A percentile compares a stretch with the other conserved stretches of the same genome.
These are phyloP conservation scores for Heliconius eleuchia DNA, from an alignment of 1,140 invertebrate genomes.

Conservation along the genomic window DNA sequence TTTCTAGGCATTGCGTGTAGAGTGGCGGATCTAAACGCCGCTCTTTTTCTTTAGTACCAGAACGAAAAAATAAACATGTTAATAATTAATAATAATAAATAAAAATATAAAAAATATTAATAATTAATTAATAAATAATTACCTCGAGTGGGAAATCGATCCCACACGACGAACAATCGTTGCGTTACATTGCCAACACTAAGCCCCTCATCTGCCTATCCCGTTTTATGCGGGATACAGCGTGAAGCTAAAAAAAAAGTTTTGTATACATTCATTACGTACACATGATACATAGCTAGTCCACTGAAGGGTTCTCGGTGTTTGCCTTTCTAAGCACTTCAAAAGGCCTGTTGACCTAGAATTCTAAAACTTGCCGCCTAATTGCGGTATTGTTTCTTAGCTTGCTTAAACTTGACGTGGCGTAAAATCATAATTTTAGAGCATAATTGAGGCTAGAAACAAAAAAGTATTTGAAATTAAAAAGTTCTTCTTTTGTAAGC, in stretches of 20 bases:
- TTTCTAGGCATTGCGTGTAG: too few species aligned
- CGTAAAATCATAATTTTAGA: conserved; percentile 25
- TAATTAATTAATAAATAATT: too few species aligned
- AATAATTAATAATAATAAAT: too few species aligned
- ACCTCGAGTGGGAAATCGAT: too few species aligned
- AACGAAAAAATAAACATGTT: too few species aligned
- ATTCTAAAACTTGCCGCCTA: conserved; percentile 25
- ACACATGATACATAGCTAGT: conserved; percentile 1
- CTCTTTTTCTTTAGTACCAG: too few species aligned
- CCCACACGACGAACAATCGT: too few species aligned
- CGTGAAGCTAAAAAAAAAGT: neutral
- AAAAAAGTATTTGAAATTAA: neutral
- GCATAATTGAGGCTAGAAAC: conserved; percentile 3
- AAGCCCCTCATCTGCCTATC: too few species aligned
- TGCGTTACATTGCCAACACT: too few species aligned
- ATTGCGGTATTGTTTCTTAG: conserved; percentile 30
- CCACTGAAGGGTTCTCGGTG: conserved; percentile 18
- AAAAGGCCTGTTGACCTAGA: conserved; percentile 32
- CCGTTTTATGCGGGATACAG: neutral
- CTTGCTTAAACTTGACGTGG: neutral
- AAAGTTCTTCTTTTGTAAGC: neutral
- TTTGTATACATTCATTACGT: neutral
- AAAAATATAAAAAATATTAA: too few species aligned
- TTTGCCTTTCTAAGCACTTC: conserved; percentile 28
- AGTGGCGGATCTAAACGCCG: too few species aligned